phyloP scores from a whole-genome alignment of 2,888 invertebrate genomes.

The Phengaris arion region DNA sequence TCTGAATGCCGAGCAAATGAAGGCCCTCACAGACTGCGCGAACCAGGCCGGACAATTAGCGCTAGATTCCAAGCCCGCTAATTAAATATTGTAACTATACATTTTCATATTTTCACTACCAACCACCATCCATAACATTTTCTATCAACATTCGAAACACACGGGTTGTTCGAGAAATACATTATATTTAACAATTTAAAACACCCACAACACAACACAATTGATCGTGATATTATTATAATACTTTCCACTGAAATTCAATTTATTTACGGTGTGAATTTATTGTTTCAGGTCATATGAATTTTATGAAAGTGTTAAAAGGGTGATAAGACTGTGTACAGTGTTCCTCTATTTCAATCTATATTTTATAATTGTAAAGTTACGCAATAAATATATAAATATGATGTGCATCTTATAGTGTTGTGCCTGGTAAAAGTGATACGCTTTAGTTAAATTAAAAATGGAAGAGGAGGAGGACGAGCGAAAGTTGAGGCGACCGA shows the following conservation, averaged over 20 bases:
- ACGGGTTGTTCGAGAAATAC: slow-evolving; percentile 8
- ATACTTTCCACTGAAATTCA: neutral
- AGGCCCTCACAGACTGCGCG: slow-evolving; percentile 74
- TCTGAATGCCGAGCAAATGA: slow-evolving; percentile 68
- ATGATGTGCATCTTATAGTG: slow-evolving; percentile 65
- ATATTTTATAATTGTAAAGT: slow-evolving; percentile 41
- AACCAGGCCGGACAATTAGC: slow-evolving; percentile 74
- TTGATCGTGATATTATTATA: neutral
- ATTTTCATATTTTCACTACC: slow-evolving; percentile 34
- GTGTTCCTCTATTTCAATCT: slow-evolving; percentile 68
- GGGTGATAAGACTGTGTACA: slow-evolving; percentile 78
- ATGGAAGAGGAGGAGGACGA: slow-evolving; percentile 76
- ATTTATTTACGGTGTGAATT: slow-evolving; percentile 39
- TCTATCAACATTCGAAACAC: neutral
- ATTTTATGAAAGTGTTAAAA: slow-evolving; percentile 66
- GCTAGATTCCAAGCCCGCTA: slow-evolving; percentile 70
- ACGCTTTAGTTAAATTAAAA: slow-evolving; percentile 45
- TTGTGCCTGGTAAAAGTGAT: slow-evolving; percentile 47
- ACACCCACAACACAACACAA: neutral
- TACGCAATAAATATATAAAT: slow-evolving; percentile 66
- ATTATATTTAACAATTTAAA: neutral
- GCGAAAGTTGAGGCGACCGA: slow-evolving; percentile 58
- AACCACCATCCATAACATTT: neutral
- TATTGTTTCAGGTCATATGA: slow-evolving; percentile 70
- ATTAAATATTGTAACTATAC: slow-evolving; percentile 60